phyloP scores from a whole-genome alignment of 2,113 vertebrate species.

The Sinocyclocheilus anophthalmus region DNA sequence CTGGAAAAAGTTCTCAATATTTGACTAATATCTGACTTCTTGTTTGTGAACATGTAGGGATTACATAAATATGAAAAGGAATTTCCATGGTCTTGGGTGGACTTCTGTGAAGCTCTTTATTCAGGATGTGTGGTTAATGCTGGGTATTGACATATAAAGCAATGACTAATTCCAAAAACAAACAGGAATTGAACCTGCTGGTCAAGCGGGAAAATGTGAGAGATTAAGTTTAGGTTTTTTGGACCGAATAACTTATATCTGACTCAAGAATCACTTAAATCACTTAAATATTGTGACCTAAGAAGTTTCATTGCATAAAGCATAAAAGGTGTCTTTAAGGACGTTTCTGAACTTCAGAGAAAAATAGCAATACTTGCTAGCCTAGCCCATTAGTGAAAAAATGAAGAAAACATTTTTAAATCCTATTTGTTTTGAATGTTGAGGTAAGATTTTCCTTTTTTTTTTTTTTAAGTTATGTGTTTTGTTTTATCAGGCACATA shows the following conservation, averaged over 20 bases:
- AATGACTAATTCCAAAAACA: slow-evolving; percentile 43
- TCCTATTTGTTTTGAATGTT: not conserved
- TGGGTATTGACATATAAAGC: slow-evolving; percentile 43
- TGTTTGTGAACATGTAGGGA: slow-evolving; percentile 50
- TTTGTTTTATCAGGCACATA: slow-evolving; percentile 79
- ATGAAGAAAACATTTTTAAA: not conserved
- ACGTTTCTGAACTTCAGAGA: not conserved
- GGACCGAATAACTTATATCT: not conserved
- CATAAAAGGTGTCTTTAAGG: not conserved
- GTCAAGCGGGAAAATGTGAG: not conserved
- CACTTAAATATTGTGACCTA: not conserved
- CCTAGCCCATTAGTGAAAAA: no score
- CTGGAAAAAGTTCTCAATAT: slow-evolving; percentile 54
- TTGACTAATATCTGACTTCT: slow-evolving; percentile 51
- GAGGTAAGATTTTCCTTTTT: not conserved
- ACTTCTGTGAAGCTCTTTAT: slow-evolving; percentile 21
- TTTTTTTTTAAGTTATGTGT: not conserved
- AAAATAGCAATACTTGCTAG: not conserved
- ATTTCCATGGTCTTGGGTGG: slow-evolving; percentile 49
- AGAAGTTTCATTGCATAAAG: not conserved
- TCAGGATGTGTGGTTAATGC: slow-evolving; percentile 33
- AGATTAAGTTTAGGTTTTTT: slow-evolving; percentile 1
- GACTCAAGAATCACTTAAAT: not conserved
- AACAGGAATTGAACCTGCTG: slow-evolving; percentile 15
- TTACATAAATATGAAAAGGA: slow-evolving; percentile 53